A percentile compares a stretch with the other conserved stretches of the same genome.
Conservation (phyloP, 2,113 vertebrate species). For the Hippocampus comes region DNA sequence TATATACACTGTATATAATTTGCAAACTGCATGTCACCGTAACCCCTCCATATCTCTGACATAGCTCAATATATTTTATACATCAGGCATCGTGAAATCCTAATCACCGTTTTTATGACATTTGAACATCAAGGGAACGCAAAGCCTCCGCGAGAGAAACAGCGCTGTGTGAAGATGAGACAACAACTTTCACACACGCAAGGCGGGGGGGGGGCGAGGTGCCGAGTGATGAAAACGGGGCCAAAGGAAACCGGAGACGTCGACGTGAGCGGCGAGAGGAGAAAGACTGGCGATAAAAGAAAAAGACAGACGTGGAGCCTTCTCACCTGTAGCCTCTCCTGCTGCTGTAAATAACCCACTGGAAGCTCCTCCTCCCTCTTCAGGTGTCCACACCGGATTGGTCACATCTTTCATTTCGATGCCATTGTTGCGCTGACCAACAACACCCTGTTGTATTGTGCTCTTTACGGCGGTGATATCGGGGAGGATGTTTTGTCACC, state of each 20-base stretch:
- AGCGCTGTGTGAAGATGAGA: conserved; percentile 1
- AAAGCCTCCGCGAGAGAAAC: not conserved
- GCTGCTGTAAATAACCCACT: conserved; percentile 14
- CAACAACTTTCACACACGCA: conserved; percentile 44
- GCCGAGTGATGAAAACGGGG: conserved; percentile 39
- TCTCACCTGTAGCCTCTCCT: conserved; percentile 36
- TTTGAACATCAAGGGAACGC: not conserved
- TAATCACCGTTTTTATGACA: not conserved
- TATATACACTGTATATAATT: conserved; percentile 12
- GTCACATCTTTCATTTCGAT: conserved; percentile 63
- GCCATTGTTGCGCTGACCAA: conserved; percentile 45
- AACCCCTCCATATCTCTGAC: conserved; percentile 26
- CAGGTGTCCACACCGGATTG: conserved; percentile 22
- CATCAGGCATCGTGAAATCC: not conserved
- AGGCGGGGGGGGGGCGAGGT: conserved; percentile 39
- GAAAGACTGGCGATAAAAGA: conserved; percentile 29
- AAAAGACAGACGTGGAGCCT: conserved; percentile 40
- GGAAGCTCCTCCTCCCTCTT: not conserved
- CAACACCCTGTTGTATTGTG: conserved; percentile 54
- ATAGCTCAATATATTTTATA: not conserved
- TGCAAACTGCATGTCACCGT: conserved; percentile 19
- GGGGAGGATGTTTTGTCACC: conserved; percentile 52
- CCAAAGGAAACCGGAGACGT: conserved; percentile 62
- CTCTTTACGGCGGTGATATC: conserved; percentile 38
- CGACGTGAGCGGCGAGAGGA: conserved; percentile 35